Evolutionary conservation across 2,888 invertebrate genomes (phyloP).

Genomic region (Brachypterus glaber): DNA sequence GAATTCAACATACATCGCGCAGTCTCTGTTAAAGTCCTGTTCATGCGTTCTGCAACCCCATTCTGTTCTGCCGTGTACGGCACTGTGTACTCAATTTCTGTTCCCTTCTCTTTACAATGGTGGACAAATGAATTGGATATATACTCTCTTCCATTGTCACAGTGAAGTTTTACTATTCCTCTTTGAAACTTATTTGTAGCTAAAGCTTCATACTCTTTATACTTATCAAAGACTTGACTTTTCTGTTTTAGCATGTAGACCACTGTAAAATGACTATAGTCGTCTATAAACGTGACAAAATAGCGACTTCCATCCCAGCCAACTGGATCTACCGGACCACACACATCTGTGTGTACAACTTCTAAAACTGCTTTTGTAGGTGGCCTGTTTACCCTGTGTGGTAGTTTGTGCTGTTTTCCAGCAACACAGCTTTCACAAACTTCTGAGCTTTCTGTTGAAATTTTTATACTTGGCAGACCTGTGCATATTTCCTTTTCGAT

Average conservation of each 20-base stretch:
- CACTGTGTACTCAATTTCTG: conserved; percentile 5
- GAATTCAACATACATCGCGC: conserved; percentile 4
- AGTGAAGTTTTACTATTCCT: conserved; percentile 3
- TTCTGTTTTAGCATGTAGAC: conserved; percentile 21
- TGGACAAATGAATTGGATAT: conserved; percentile 4
- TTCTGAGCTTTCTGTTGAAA: conserved; percentile 14
- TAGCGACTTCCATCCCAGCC: conserved; percentile 26
- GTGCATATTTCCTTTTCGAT: conserved; percentile 8
- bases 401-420: conserved; percentile 21
- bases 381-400: conserved; percentile 14
- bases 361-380: too few species aligned
- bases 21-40: conserved; percentile 4
- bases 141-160: conserved; percentile 10
- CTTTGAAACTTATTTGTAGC: conserved; percentile 4
- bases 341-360: conserved; percentile 29
- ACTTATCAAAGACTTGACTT: conserved; percentile 7
- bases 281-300: conserved; percentile 30
- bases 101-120: conserved; percentile 5
- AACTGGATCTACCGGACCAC: conserved; percentile 27
- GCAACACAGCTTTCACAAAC: conserved; percentile 32
- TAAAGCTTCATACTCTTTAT: conserved; percentile 9
- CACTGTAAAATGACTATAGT: conserved; percentile 30
- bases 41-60: conserved; percentile 5
- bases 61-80: conserved; percentile 5
- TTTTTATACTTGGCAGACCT: neutral